Evolutionary conservation across 2,113 vertebrate species (phyloP), one percentile per base, ranked within the genome.

Genomic region (Anarhynchus alexandrinus): DNA sequence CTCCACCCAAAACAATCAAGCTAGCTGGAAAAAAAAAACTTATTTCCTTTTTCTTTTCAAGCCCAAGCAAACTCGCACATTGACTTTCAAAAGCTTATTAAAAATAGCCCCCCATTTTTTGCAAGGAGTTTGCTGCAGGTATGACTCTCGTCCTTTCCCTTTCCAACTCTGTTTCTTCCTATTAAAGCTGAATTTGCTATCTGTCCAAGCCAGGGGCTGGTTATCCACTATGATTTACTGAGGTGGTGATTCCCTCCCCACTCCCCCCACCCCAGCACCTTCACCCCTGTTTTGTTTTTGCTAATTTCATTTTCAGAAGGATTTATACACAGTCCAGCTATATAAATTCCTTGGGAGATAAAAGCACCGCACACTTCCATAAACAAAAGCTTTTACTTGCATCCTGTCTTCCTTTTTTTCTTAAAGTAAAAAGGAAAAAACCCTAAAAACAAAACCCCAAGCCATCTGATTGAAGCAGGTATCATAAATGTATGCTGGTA

Each of bases 11-110:
- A 97, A 96, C 82, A 93, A 96, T 95, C 96, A 95, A 78, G 93
- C 96, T 96, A 88, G 92, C 84, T 97, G 96, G 94, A 96, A 97
- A 97, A 97, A 81, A 88, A 38, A 16, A 26, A 57, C 87, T 93
- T 95, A 96, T 96, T 96, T 96, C 96, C 96, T 96, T 97, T 97
- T 97, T 92, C 90, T 96, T 92, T 96, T 95, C 82, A 62, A 80
- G 91, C 74, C 85, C 88, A 77, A 86, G 86, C 87, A 91, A 96
- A 97, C 94, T 97, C 96, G 57, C 54, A 23, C 82, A 49, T 82
- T 90, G 92, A 95, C 95, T 97, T 97, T 91, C 47, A 58, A 55
- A 70, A 82, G 80, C 69, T 65, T 69, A 43, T 76, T 92, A 40
- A 77, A 84, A 80, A 95, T 59, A 93, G 70, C 32, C 89, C 84